Evolutionary conservation across 2,888 invertebrate genomes (phyloP).

Genomic region (Oligia fasciuncula): DNA sequence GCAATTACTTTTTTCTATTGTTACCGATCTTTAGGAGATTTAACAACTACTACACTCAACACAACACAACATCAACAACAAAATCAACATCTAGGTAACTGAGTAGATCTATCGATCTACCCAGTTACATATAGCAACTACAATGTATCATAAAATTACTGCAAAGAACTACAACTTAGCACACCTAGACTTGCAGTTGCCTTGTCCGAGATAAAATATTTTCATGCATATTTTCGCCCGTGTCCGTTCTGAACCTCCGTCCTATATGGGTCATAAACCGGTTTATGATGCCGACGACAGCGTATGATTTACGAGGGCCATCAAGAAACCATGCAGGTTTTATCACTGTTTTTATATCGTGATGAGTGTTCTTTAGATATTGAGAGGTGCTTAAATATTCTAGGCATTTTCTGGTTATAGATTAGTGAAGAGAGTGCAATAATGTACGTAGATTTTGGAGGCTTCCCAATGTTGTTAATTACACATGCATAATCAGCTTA

Average conservation of each 20-base stretch:
- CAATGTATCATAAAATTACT: not conserved
- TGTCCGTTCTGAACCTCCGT: constrained; percentile 31
- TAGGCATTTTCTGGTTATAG: not conserved
- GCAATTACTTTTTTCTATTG: too few relatives aligned
- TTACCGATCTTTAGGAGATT: too few relatives aligned
- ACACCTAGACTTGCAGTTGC: not conserved
- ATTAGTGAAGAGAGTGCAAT: not conserved
- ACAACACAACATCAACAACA: too few relatives aligned
- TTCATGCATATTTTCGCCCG: constrained; percentile 18
- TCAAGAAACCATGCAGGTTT: constrained; percentile 53
- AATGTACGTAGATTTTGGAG: not conserved
- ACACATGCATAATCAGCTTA: not conserved
- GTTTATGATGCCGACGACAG: constrained; percentile 51
- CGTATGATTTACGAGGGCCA: constrained; percentile 55
- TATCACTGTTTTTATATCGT: constrained; percentile 41
- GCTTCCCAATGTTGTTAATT: not conserved
- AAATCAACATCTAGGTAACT: too few relatives aligned
- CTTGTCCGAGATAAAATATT: constrained; percentile 2
- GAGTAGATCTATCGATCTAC: too few relatives aligned
- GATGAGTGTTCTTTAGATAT: constrained; percentile 1
- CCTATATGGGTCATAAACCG: constrained; percentile 37
- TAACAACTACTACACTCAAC: too few relatives aligned
- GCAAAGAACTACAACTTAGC: not conserved
- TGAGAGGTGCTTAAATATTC: not conserved
- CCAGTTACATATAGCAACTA: not conserved